Evolutionary conservation across 1,140 invertebrate genomes (phyloP), one percentile per base, ranked within the genome.

Genomic region (Dendroctonus valens): DNA sequence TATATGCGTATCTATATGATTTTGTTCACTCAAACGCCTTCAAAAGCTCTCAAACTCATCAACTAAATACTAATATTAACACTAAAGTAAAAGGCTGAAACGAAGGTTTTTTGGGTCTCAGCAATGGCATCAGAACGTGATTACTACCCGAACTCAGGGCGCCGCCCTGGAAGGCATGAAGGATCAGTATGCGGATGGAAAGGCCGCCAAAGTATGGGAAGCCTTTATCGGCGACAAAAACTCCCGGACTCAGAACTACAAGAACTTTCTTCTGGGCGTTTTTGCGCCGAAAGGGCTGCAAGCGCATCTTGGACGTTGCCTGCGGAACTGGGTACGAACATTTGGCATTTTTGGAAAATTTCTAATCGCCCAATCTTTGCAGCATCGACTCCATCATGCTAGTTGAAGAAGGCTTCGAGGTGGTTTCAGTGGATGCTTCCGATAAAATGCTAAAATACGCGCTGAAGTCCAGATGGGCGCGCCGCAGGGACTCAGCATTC

Each of bases 371-470:
- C 41, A 12, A 60, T 62, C 67, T 57, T 68, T 70, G 12, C 73
- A 91, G 90, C 14, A 87, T 94, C 42, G 92, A 95, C 75, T 94
- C 92, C 0, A 87, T 93, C 66, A 89, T 94, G 89, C 78, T 95
- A 7, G 75, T 95, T 5, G 91, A 94, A 69, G 91, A 93, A 76
- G 91, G 92, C 0, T 95, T 94, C 74, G 84, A 91, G 55, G 86
- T 95, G 3, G 87, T 89, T 5, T 94, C 92, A 12, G 86, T 91
- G 2, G 93, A 94, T 80, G 92, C 92, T 0, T 94, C 92, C 0
- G 93, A 95, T 74, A 94, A 94, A 79, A 94, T 94, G 92, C 77
- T 95, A 55, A 94, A 95, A 74, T 88, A 93, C 73, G 93, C 93
- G 0, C 79, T 94, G 1, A 92, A 93, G 72, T 86, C 91, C 7